phyloP scores from a whole-genome alignment of 2,113 vertebrate genomes.

The Amazona guildingii region DNA sequence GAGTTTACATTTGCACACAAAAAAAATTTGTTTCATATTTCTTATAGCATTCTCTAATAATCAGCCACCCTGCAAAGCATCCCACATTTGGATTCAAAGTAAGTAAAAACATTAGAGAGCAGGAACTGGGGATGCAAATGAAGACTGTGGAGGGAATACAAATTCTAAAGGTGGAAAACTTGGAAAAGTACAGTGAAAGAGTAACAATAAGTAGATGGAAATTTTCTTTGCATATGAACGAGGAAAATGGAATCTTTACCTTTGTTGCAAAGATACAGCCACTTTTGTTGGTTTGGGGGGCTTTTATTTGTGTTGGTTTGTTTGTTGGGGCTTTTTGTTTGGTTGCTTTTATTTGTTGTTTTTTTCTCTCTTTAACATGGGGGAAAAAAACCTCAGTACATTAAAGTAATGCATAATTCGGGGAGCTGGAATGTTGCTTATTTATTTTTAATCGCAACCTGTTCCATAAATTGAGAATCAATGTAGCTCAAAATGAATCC shows the following conservation, averaged over 20 bases:
- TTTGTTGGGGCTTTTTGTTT: background rate
- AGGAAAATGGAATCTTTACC: background rate
- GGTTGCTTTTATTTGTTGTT: background rate
- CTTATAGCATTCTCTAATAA: background rate
- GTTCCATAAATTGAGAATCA: background rate
- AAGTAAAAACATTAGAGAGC: background rate
- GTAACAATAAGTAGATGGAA: background rate
- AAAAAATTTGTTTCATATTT: background rate
- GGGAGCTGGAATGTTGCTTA: accelerated
- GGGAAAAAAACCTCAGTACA: background rate
- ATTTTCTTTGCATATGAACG: background rate
- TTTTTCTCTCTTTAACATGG: background rate
- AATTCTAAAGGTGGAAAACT: background rate
- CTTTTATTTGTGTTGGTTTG: background rate
- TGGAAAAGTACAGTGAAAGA: background rate
- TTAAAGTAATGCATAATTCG: background rate
- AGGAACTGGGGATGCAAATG: background rate
- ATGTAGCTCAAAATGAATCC: background rate
- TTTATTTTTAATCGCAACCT: background rate
- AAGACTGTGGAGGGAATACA: background rate
- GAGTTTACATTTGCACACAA: background rate
- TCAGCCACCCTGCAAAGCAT: background rate
- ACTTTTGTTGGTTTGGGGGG: background rate
- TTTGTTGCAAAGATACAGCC: background rate
- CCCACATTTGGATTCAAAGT: background rate